Evolutionary conservation across 2,888 invertebrate genomes (phyloP), one percentile per base, ranked within the genome.

Genomic region (Sphecodes monilicornis): DNA sequence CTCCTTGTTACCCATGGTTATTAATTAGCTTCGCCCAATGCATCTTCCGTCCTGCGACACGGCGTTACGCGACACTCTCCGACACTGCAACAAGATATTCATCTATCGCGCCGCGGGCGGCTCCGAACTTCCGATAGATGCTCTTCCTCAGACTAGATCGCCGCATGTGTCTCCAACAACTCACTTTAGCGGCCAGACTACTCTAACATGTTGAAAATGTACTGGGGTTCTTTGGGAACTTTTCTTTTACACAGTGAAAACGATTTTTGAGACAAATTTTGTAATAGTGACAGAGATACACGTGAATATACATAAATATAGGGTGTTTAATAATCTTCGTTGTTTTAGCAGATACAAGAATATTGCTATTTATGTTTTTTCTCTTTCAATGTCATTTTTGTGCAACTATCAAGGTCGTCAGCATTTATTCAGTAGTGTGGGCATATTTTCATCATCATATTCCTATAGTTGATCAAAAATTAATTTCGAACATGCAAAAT

Each of bases 1-100:
- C 92, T 93, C 90, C 94, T 93, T 93, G 93, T 94, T 94, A 94
- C 91, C 83, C 88, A 77, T 80, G 91, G 85, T 93, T 93, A 94
- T 94, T 93, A 94, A 94, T 94, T 94, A 93, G 93, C 89, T 87
- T 36, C 39, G 64, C 77, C 78, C 76, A 78, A 71, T 82, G 81
- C 83, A 79, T 72, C 70, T 70, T 43, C 22, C 79, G 71, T 43
- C n/a, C 43, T 32, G 64, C 69, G 64, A 29, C 41, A 39, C 54
- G 3, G 32, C 71, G 76, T 76, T 66, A 39, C 39, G 76, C 78
- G 69, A 78, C 60, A 68, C 36, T 60, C 26, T 57, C 64, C 22
- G 22, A 50, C 78, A 26, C 73, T 76, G 82, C 82, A 84, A 76
- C 50, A 3, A 54, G 75, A 66, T 50, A 43, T 50, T n/a, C 69